Evolutionary conservation across 2,797 vertebrate genomes (phyloP).

Genomic region (Pristis pectinata): DNA sequence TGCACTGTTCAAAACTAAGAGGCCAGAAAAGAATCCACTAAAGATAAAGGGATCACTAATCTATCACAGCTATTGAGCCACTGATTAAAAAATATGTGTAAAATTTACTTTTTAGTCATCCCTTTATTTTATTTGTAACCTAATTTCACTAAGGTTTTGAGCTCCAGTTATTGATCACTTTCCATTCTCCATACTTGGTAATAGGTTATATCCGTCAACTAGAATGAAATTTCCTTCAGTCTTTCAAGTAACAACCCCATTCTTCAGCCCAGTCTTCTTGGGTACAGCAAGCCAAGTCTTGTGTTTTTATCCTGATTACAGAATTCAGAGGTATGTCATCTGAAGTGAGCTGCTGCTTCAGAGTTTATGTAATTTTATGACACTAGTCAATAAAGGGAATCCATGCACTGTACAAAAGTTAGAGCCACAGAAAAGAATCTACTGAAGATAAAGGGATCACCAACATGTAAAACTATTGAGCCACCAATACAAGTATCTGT

Average conservation of each 20-base stretch:
- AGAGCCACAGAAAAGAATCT: background rate
- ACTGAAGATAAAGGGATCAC: background rate
- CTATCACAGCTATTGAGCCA: background rate
- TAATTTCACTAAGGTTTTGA: background rate
- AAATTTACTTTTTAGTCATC: background rate
- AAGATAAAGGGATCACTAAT: background rate
- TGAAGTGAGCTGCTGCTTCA: background rate
- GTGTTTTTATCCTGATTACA: background rate
- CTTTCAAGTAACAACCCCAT: background rate
- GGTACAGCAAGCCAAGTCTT: background rate
- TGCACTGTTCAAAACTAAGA: background rate
- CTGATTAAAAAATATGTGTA: background rate
- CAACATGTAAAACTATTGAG: background rate
- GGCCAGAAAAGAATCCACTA: background rate
- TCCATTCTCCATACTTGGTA: background rate
- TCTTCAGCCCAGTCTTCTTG: background rate
- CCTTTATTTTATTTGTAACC: background rate
- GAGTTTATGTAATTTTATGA: background rate
- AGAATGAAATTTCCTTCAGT: background rate
- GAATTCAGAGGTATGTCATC: background rate
- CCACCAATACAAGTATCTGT: background rate
- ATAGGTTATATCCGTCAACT: background rate
- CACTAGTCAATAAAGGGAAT: constrained; percentile 33
- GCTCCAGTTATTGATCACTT: background rate
- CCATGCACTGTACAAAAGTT: background rate